Conservation (phyloP, 2,797 vertebrate genomes). For the Arrhamphus sclerolepis region DNA sequence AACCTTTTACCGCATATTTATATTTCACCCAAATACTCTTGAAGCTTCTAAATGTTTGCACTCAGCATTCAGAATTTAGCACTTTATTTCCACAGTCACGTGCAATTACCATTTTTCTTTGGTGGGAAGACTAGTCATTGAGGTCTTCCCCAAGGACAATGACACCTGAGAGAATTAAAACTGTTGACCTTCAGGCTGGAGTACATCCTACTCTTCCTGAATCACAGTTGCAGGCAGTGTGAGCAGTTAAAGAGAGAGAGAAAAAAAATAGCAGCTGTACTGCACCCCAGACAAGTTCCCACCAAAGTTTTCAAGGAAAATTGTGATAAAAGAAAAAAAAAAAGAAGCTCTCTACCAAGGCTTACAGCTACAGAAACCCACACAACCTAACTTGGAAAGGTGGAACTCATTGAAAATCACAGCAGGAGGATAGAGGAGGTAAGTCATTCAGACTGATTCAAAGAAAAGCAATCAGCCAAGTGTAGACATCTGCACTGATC, state of each 20-base stretch:
- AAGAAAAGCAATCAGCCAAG: constrained; percentile 63
- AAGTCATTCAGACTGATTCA: constrained; percentile 52
- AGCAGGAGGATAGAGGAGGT: constrained; percentile 29
- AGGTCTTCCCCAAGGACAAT: no score
- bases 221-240: background rate
- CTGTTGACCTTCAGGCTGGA: no score
- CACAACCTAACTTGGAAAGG: constrained; percentile 16
- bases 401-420: constrained; percentile 63
- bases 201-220: background rate
- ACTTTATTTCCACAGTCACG: no score
- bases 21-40: no score
- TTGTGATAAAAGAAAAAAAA: background rate
- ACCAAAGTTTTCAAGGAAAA: background rate
- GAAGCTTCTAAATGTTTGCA: no score
- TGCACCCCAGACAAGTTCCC: constrained; percentile 7
- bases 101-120: no score
- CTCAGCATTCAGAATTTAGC: no score
- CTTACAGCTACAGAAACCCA: constrained; percentile 4
- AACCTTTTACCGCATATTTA: no score
- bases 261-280: background rate
- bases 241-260: background rate
- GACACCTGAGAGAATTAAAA: no score
- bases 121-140: no score
- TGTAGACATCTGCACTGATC: constrained; percentile 47
- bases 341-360: constrained; percentile 7